Evolutionary conservation across 2,888 invertebrate species (phyloP), one percentile per base, ranked within the genome.

Genomic region (Craniophora ligustri): DNA sequence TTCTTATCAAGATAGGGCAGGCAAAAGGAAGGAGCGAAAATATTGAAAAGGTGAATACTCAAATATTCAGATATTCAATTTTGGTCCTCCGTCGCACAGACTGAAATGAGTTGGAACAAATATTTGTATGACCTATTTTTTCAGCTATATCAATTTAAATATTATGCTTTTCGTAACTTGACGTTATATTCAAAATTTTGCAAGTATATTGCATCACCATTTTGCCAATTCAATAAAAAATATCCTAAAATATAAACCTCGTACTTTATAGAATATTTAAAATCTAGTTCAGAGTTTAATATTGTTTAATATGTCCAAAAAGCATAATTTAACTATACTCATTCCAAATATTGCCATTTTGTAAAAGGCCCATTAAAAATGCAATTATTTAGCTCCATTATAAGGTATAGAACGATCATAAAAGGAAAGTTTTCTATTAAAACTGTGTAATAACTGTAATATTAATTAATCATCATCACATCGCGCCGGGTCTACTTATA

Each of bases 381-480:
- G 1, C 11, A 35, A 32, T 40, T 35, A 35, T 28, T 44, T 23
- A 35, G 10, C 11, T 16, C 14, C 38, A 15, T 26, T 38, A 34
- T 23, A 18, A 54, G 28, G 6, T 19, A 3, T 2, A n/a, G 35
- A 42, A 28, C 4, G 14, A 8, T 34, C 10, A 16, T 30, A 30
- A 59, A 38, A 39, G 13, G 26, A 67, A 60, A 50, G 15, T 49
- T 53, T 48, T 34, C n/a, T 16, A 39, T 10, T 49, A 46, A 39
- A 31, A 38, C 4, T 19, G 7, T 18, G 13, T 26, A 38, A 31
- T 30, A 35, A 13, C 16, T 40, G 26, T 34, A 18, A 28, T 35
- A 41, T 21, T 53, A 46, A 65, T 65, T 61, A 61, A 65, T 42
- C 36, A 42, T 55, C 14, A 47, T 49, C 16, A 40, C 18, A 19